These are phyloP conservation scores for Hypomecis atomaria DNA, from an alignment of 2,888 invertebrate species.

Conservation along the genomic window DNA sequence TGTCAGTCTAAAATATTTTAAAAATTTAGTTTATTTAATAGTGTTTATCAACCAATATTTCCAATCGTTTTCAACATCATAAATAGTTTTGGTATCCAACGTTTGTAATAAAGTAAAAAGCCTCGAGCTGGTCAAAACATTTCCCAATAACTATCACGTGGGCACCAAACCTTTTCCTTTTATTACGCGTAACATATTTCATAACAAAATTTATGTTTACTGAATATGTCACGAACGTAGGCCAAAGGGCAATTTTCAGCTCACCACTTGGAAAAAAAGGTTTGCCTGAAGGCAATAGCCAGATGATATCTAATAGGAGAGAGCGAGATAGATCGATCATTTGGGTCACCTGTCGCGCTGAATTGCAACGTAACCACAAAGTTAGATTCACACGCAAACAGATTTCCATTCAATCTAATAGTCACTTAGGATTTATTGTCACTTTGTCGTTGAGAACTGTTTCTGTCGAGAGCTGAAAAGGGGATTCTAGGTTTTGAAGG, in stretches of 20 bases:
- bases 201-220: constrained; percentile 46
- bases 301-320: constrained; percentile 26
- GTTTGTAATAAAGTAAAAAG: constrained; percentile 18
- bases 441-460: constrained; percentile 13
- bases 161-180: constrained; percentile 32
- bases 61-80: no score
- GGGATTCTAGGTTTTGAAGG: not conserved
- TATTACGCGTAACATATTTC: constrained; percentile 42
- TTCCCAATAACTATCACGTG: constrained; percentile 27
- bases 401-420: constrained; percentile 41
- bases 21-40: no score
- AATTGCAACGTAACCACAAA: constrained; percentile 56
- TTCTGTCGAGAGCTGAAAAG: not conserved
- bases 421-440: constrained; percentile 28
- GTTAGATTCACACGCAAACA: constrained; percentile 48
- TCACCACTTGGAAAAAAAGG: constrained; percentile 41
- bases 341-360: constrained; percentile 60
- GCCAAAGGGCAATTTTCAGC: constrained; percentile 42
- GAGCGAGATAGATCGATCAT: constrained; percentile 43
- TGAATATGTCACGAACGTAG: constrained; percentile 38
- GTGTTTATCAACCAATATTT: no score
- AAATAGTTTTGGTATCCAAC: not conserved
- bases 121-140: constrained; percentile 24
- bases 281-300: constrained; percentile 33
- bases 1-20: no score